Base-by-base conservation (phyloP, 2,888 invertebrate genomes). In the Polydrusus tereticollis region DNA sequence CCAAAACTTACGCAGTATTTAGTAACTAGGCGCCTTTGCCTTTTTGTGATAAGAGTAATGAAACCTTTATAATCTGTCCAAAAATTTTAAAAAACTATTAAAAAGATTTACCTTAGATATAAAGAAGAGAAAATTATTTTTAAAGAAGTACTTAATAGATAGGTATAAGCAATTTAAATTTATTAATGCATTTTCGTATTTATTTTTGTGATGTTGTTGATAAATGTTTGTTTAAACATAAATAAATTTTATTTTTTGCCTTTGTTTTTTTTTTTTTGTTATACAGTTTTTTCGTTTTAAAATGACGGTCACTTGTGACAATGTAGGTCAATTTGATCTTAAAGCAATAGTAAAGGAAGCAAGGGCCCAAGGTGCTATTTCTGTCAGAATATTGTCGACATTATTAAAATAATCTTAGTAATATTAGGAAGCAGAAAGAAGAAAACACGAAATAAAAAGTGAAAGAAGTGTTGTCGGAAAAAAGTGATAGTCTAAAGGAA, bases 11-110 rank as follows among this genome's bases (percentile, higher is more conserved):
- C 41, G 14, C 62, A 63, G 63, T 23, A 20, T 43, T 38, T 26
- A 63, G 63, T 23, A 20, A 21, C 20, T 26, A 3, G 33, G 63
- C 50, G 63, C 63, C 63, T 63, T 63, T 29, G 21, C n/a, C 41
- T 14, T 26, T 45, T 26, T 63, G 63, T 63, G 63, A 63, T 63
- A 58, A 36, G 12, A 8, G 26, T 50, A n/a, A 5, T 26, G 47
- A 50, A 50, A 50, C n/a, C 26, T n/a, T 18, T 50, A 8, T 6
- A 26, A 12, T 7, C 14, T 23, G 12, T 26, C 14, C 2, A 14
- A 14, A 21, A 47, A 6, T 10, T 20, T 20, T 3, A 14, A 45
- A 45, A 1, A 7, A 20, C 2, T 20, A 20, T 18, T 20, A 20
- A 10, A 45, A 45, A 7, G 12, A 10, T 45, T 45, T 21, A 20